Base-by-base conservation (phyloP, 2,888 invertebrate genomes). In the Apocheima hispidaria region DNA sequence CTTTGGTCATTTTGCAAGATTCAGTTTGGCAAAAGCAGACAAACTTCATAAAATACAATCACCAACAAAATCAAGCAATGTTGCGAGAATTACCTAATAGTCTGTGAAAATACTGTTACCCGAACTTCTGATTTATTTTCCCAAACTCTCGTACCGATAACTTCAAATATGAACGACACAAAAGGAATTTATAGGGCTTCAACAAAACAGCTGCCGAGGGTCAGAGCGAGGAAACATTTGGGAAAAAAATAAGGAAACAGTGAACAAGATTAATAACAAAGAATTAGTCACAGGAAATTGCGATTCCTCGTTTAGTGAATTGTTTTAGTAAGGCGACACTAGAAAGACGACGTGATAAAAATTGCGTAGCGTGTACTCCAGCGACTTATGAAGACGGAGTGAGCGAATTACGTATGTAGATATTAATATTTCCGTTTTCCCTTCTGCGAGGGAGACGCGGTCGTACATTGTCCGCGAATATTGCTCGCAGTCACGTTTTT, bases 231-330 rank as follows among this genome's bases (percentile, higher is more conserved):
- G 53, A 60, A 60, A 60, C 52, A 55, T 68, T 64, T 51, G 53
- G 50, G 56, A 62, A 78, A 78, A 83, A 82, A 82, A 71, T 74
- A 79, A 75, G 74, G 76, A 78, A 78, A 78, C 78, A 78, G 78
- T 74, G 76, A 82, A 79, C 79, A 85, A 87, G 87, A 87, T 86
- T 83, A 84, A 87, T 87, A 85, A 79, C 74, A 72, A 81, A 81
- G 82, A 87, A 86, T 87, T 86, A 86, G 86, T 77, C 79, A 81
- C 77, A 76, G 85, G 82, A 87, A 87, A 88, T 88, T 88, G 85
- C 83, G 82, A 84, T 86, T 83, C 78, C 85, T 84, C 86, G 84
- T 86, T 83, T 82, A 83, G 82, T 79, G 78, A 85, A 86, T 86
- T 85, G 81, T 81, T 84, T 73, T 66, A 59, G 69, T 63, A 73